Evolutionary conservation across 2,888 invertebrate genomes (phyloP).

Genomic region (Acrobasis consociella): DNA sequence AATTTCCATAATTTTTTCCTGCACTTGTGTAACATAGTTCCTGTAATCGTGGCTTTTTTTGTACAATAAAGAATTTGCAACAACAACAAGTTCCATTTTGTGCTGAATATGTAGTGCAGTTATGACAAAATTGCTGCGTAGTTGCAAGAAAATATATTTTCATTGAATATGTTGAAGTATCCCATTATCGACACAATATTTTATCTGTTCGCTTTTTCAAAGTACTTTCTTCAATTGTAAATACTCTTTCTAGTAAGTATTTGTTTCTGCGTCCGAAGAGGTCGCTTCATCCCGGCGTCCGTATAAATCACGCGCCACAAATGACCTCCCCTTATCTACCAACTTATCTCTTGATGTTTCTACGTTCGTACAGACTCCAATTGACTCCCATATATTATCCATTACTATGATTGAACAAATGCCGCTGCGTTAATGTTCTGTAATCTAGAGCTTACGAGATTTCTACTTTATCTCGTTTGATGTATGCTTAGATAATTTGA

Average conservation of each 20-base stretch:
- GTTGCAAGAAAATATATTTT: too few species aligned
- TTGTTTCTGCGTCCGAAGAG: constrained; percentile 14
- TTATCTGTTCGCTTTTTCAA: too few species aligned
- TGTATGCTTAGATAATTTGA: constrained; percentile 22
- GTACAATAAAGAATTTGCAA: too few species aligned
- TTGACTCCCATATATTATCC: constrained; percentile 43
- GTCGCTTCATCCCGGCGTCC: constrained; percentile 29
- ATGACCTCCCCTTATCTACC: constrained; percentile 30
- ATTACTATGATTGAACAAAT: constrained; percentile 41
- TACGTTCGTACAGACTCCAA: constrained; percentile 32
- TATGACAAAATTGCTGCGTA: too few species aligned
- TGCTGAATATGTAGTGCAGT: too few species aligned
- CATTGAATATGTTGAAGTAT: too few species aligned
- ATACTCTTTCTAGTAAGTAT: not conserved
- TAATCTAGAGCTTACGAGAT: constrained; percentile 33
- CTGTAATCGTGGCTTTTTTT: too few species aligned
- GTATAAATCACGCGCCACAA: constrained; percentile 35
- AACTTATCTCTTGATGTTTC: constrained; percentile 30
- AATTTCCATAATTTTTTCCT: too few species aligned
- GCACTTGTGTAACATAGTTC: too few species aligned
- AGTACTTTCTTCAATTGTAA: not conserved
- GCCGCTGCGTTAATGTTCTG: constrained; percentile 36
- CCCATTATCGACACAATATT: too few species aligned
- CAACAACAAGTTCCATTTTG: too few species aligned
- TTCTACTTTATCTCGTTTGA: constrained; percentile 29